Evolutionary conservation across 2,888 invertebrate species (phyloP), one percentile per base, ranked within the genome.

Genomic region (Malachius bipustulatus): DNA sequence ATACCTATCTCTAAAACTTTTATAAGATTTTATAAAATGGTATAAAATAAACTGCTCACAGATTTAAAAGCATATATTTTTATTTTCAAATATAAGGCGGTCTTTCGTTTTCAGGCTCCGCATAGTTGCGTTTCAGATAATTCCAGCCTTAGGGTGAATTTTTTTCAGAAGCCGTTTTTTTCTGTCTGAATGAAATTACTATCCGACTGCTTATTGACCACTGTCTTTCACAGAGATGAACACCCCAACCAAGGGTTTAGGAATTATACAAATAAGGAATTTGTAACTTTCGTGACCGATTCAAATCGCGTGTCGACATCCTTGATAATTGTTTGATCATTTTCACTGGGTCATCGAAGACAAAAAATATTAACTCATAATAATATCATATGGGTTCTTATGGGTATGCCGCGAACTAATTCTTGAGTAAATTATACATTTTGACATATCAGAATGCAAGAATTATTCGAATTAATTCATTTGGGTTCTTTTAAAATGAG

Each of bases 391-490:
- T 47, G 48, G 49, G 46, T 48, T 49, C 49, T 53, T 50, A 46
- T 45, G 45, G 46, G 52, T 43, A 41, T 41, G n/a, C n/a, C n/a
- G n/a, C 40, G 40, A 30, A 47, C 50, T 44, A 48, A 47, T 52
- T 49, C 55, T 56, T 56, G 55, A 51, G 50, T 52, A 55, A 56
- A 57, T 57, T 56, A 57, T 56, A 56, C 49, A 54, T 52, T 52
- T 50, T 52, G 48, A 51, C 53, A 51, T 50, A 50, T 53, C 44
- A 39, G 44, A 46, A 48, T 45, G 42, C 49, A 40, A 33, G 47
- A 49, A 54, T 55, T 50, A 52, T 56, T 48, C 43, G 52, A 51
- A 55, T 56, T 53, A 55, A 52, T 53, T 50, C 43, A 32, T n/a
- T n/a, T n/a, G n/a, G n/a, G n/a, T n/a, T n/a, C n/a, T n/a, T n/a